These are phyloP conservation scores for Melieria omissa DNA, from an alignment of 2,888 invertebrate species.

Conservation along the genomic window DNA sequence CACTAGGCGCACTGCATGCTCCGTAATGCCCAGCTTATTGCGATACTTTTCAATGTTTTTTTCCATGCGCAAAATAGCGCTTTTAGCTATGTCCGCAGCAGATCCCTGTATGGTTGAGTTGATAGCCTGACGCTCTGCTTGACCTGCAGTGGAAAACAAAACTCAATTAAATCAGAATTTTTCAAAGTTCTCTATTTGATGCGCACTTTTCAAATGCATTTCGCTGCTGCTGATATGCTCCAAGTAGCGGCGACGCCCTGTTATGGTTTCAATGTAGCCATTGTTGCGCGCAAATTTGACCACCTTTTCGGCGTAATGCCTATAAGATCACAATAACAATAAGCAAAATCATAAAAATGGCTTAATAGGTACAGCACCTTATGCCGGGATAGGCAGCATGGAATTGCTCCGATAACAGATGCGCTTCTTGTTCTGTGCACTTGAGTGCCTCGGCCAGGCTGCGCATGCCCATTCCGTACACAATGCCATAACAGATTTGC, in stretches of 20 bases:
- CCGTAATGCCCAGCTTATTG: conserved; percentile 53
- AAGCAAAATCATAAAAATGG: conserved; percentile 1
- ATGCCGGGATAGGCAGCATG: conserved; percentile 81
- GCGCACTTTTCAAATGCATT: conserved; percentile 72
- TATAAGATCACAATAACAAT: conserved; percentile 41
- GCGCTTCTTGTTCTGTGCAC: conserved; percentile 82
- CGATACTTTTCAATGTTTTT: conserved; percentile 68
- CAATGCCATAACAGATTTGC: conserved; percentile 94
- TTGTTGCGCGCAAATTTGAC: conserved; percentile 74
- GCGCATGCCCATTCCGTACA: conserved; percentile 95
- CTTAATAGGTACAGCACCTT: conserved; percentile 65
- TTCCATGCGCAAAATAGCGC: conserved; percentile 86
- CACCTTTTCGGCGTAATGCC: conserved; percentile 61
- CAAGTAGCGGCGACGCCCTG: conserved; percentile 81
- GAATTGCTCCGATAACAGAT: conserved; percentile 82
- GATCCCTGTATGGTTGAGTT: conserved; percentile 97
- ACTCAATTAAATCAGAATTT: conserved; percentile 2
- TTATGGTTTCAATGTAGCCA: conserved; percentile 87
- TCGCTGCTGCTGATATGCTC: conserved; percentile 77
- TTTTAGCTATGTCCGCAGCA: conserved; percentile 95
- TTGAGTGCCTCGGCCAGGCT: conserved; percentile 83
- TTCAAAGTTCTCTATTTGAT: background rate
- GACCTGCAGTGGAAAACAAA: conserved; percentile 68
- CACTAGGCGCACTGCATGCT: conserved; percentile 73
- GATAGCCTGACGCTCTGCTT: conserved; percentile 95